Conservation (phyloP, 1,140 invertebrate species). For the Heliothis virescens region DNA sequence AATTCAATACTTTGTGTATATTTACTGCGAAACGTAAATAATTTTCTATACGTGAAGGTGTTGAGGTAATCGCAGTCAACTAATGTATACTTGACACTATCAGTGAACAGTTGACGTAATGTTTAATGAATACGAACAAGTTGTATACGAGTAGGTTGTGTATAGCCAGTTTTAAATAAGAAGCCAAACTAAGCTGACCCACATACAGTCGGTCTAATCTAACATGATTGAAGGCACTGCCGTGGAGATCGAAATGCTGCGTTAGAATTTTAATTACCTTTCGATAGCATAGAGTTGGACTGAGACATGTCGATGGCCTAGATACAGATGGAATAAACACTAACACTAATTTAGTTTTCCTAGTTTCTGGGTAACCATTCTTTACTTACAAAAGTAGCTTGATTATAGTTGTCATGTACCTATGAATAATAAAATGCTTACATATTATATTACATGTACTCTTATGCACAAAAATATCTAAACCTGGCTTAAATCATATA, state of each 20-base stretch:
- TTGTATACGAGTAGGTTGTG: slow-evolving; percentile 18
- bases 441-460: no score
- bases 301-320: slow-evolving; percentile 43
- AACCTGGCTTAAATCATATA: no score
- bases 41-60: slow-evolving; percentile 1
- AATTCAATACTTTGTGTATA: no score
- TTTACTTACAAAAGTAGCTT: no score
- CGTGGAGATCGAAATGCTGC: slow-evolving; percentile 62
- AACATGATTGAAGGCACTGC: slow-evolving; percentile 56
- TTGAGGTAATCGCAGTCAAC: slow-evolving; percentile 15
- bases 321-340: slow-evolving; percentile 27
- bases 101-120: slow-evolving; percentile 4
- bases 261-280: slow-evolving; percentile 71
- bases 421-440: no score
- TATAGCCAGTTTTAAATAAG: slow-evolving; percentile 58
- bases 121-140: slow-evolving; percentile 19
- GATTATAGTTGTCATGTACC: no score
- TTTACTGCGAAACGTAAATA: not conserved
- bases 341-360: not conserved
- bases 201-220: slow-evolving; percentile 68
- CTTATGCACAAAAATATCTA: no score
- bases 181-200: slow-evolving; percentile 67
- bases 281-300: slow-evolving; percentile 58
- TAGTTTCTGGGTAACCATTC: not conserved
- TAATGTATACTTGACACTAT: not conserved